These are phyloP conservation scores for Athalia circularis DNA, from an alignment of 2,888 invertebrate species.

Conservation along the genomic window DNA sequence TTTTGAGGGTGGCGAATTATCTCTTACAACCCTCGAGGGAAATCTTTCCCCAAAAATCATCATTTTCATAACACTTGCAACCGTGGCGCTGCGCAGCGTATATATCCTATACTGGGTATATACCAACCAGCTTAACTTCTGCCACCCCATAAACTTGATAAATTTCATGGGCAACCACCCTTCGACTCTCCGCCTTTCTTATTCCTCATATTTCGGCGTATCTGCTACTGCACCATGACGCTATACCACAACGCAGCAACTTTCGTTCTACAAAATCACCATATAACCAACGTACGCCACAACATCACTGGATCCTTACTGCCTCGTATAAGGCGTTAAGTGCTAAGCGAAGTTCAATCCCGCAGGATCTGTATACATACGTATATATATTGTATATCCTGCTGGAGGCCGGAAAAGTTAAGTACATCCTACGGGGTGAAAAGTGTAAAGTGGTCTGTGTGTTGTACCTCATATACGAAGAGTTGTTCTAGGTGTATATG, in stretches of 20 bases:
- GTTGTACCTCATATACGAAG: neutral
- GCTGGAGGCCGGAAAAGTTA: too few species aligned
- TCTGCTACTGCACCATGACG: neutral
- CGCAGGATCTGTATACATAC: constrained; percentile 2
- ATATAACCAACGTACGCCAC: constrained; percentile 14
- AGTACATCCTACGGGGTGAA: too few species aligned
- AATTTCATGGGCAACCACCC: constrained; percentile 61
- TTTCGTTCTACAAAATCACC: constrained; percentile 5
- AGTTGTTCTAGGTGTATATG: neutral
- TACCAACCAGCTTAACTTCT: constrained; percentile 54
- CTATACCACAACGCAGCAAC: neutral
- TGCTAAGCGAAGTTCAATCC: constrained; percentile 30
- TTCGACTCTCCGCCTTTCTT: neutral
- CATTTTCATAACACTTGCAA: constrained; percentile 58
- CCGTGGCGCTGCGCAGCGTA: constrained; percentile 1
- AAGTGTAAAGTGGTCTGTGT: too few species aligned
- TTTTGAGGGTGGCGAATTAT: constrained; percentile 46
- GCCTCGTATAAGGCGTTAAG: constrained; percentile 34
- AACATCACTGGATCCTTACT: constrained; percentile 33
- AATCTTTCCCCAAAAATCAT: constrained; percentile 63
- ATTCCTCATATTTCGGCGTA: neutral
- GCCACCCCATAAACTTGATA: constrained; percentile 63
- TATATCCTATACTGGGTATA: neutral
- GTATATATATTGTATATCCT: neutral
- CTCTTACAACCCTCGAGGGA: constrained; percentile 56